Evolutionary conservation across 2,797 vertebrate species (phyloP).

Genomic region (Pogonophryne albipinna): DNA sequence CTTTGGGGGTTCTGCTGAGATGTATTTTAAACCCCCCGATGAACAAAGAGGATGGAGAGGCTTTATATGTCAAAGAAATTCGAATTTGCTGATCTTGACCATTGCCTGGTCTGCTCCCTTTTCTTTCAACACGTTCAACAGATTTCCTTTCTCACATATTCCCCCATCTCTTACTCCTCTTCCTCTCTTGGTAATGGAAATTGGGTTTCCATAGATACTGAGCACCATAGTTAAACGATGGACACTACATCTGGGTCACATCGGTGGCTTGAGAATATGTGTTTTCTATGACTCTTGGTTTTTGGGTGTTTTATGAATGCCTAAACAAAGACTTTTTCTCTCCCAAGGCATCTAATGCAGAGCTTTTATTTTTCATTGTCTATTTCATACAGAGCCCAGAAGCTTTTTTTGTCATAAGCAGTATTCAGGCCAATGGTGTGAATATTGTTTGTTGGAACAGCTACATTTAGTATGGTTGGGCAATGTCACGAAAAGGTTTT

Average conservation of each 20-base stretch:
- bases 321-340: slow-evolving; percentile 5
- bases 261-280: slow-evolving; percentile 18
- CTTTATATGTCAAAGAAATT: slow-evolving; percentile 7
- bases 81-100: slow-evolving; percentile 9
- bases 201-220: slow-evolving; percentile 80
- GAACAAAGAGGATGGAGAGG: slow-evolving; percentile 17
- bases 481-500: not conserved
- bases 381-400: not conserved
- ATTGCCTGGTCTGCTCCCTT: not conserved
- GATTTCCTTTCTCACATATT: slow-evolving; percentile 46
- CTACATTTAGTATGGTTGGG: not conserved
- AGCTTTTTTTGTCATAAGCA: slow-evolving; percentile 9
- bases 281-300: slow-evolving; percentile 4
- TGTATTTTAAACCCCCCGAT: slow-evolving; percentile 23
- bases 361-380: not conserved
- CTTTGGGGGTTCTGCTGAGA: slow-evolving; percentile 39
- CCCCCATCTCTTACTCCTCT: slow-evolving; percentile 21
- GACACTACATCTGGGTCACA: slow-evolving; percentile 58
- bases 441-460: not conserved
- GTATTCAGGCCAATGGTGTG: not conserved
- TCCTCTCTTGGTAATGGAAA: slow-evolving; percentile 55
- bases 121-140: slow-evolving; percentile 6
- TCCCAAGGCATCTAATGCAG: not conserved
- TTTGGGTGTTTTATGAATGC: not conserved
- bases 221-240: slow-evolving; percentile 55